Evolutionary conservation across 64 coral and sea anemone genomes (phyloP), one percentile per base, ranked within the genome.

Genomic region (Trachythela sp.): DNA sequence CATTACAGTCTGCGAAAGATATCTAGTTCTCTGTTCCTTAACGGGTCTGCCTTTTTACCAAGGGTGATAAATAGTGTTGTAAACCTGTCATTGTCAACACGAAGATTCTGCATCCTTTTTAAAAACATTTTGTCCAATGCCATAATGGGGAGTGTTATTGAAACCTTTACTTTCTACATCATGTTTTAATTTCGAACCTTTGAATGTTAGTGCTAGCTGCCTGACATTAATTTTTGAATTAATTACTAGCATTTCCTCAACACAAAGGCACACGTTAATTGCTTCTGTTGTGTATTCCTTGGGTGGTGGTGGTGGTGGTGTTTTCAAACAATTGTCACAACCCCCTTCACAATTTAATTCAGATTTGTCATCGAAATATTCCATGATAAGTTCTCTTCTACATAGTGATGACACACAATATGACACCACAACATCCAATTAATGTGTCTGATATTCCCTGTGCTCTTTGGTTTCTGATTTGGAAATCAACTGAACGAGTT

Each of bases 91-190:
- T 80, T 17, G 75, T 29, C n/a, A n/a, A n/a, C n/a, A n/a, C n/a
- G n/a, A n/a, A n/a, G n/a, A n/a, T 34, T 35, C 4, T 1, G 75
- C 31, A 80, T 80, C 75, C 7, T 80, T 80, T 35, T 80, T 80
- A 22, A 80, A 80, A 8, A 38, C 75, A 2, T 18, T 80, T 39
- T 80, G 26, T 11, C 75, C 75, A 30, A 36, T 18, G 6, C 75
- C 75, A 36, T 80, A 80, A 18, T 80, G 75, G 13, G 75, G 9
- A 80, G 35, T 80, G 20, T 80, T 30, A 9, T 80, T n/a, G 26
- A 77, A 77, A 39, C 75, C 75, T 80, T 80, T 35, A 38, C 75
- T 34, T 80, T 80, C 75, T 30, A 80, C 75, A 80, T 80, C 30
- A 38, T 29, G 37, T 80, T 80, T 80, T 35, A 29, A 80, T 29